Conservation (phyloP, 35 echinoderm and acorn worm genomes). For the Diadema setosum region DNA sequence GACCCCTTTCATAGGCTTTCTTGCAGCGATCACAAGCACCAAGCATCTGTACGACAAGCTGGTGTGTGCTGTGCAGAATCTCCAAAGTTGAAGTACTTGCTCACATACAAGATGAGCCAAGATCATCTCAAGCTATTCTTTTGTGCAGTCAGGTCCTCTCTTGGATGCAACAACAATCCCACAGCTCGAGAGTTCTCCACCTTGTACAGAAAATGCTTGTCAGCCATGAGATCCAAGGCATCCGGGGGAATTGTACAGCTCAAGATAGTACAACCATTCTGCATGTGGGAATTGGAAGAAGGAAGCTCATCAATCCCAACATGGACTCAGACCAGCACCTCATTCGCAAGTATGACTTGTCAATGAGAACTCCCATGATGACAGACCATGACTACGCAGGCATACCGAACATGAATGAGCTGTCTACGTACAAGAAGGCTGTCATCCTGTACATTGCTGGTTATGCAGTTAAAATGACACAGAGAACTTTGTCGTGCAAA, state of each 20-base stretch:
- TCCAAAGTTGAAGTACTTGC: conserved; percentile 15
- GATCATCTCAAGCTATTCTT: conserved; percentile 63
- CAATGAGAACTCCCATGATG: not conserved
- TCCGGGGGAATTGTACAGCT: not conserved
- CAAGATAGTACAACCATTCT: not conserved
- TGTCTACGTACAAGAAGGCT: conserved; percentile 12
- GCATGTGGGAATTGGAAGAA: not conserved
- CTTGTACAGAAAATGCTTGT: conserved; percentile 19
- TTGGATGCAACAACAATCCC: conserved; percentile 47
- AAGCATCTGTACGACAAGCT: not conserved
- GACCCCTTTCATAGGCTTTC: conserved; percentile 44
- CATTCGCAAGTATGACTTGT: conserved; percentile 22
- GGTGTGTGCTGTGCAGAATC: not conserved
- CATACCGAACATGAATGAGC: not conserved
- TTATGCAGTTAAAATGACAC: conserved; percentile 35
- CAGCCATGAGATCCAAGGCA: not conserved
- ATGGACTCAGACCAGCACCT: not conserved
- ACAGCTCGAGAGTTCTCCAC: conserved; percentile 19
- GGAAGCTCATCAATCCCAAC: not conserved
- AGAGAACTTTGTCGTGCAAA: not conserved
- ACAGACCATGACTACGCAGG: conserved; percentile 59
- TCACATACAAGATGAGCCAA: conserved; percentile 56
- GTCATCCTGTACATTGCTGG: conserved; percentile 48
- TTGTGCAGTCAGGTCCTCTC: conserved; percentile 6
- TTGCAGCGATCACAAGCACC: conserved; percentile 35